A percentile compares a stretch with the other conserved stretches of the same genome.
These are phyloP conservation scores for Chymomyza fuscimana DNA, from an alignment of 2,888 invertebrate species.

Conservation along the genomic window DNA sequence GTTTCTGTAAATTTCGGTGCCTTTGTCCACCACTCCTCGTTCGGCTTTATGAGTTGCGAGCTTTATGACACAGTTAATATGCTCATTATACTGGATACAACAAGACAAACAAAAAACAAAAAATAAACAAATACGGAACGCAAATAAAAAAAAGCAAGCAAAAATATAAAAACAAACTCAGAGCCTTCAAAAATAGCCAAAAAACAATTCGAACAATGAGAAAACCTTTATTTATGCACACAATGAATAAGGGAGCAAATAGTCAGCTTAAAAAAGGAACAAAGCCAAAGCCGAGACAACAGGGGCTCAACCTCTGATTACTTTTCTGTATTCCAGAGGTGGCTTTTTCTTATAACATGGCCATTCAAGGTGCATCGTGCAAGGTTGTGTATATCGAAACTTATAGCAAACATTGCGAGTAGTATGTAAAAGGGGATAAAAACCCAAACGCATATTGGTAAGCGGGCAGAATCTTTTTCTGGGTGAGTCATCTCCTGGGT, in stretches of 20 bases:
- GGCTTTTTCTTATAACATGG: slow-evolving; percentile 14
- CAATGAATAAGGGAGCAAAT: background rate
- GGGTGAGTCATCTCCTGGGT: slow-evolving; percentile 28
- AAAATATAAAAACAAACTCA: slow-evolving; percentile 27
- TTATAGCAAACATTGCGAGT: background rate
- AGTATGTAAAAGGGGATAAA: slow-evolving; percentile 20
- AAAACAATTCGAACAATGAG: background rate
- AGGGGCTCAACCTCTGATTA: slow-evolving; percentile 20
- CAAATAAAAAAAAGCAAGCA: background rate
- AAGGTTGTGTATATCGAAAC: background rate
- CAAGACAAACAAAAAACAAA: slow-evolving; percentile 16
- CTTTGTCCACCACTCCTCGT: no score
- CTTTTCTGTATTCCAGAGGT: slow-evolving; percentile 53
- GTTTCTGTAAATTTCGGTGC: background rate
- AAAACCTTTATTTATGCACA: background rate
- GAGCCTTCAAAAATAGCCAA: slow-evolving; percentile 47
- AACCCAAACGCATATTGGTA: slow-evolving; percentile 17
- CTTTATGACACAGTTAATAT: background rate
- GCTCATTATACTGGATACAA: background rate
- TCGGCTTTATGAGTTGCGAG: background rate
- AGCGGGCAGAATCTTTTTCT: background rate
- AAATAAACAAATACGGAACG: slow-evolving; percentile 45
- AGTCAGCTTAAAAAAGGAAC: slow-evolving; percentile 1
- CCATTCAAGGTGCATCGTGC: slow-evolving; percentile 17
- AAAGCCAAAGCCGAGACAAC: background rate